Percentiles rank a stretch among this genome's conserved stretches.
These are phyloP conservation scores for Strix aluco DNA, from an alignment of 2,113 vertebrate species.

Conservation along the genomic window DNA sequence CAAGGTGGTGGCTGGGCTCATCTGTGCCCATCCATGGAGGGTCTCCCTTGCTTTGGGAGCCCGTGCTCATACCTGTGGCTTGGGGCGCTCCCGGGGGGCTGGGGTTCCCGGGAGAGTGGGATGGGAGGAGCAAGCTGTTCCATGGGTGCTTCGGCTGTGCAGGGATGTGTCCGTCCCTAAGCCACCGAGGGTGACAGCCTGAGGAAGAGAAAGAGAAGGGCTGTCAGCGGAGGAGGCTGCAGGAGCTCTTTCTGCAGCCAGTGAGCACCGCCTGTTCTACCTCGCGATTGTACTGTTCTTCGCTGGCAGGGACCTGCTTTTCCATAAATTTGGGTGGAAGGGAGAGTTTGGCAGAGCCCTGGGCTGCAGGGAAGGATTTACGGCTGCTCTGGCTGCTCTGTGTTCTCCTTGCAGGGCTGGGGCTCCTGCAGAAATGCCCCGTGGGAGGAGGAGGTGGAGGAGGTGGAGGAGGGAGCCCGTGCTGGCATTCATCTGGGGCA, in stretches of 20 bases:
- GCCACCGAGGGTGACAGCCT: not conserved
- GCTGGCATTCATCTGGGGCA: not conserved
- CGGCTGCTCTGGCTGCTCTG: slow-evolving; percentile 30
- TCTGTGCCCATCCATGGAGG: rapidly evolving
- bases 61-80: rapidly evolving
- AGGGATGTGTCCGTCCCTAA: not conserved
- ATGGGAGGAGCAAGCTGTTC: not conserved
- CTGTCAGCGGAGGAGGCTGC: not conserved
- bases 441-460: not conserved
- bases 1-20: not conserved
- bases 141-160: not conserved
- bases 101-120: rapidly evolving
- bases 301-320: slow-evolving; percentile 46
- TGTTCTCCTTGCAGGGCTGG: slow-evolving; percentile 14
- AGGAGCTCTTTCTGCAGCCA: not conserved
- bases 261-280: not conserved
- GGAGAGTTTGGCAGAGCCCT: slow-evolving; percentile 56
- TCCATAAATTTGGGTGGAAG: slow-evolving; percentile 68
- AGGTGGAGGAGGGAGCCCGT: not conserved
- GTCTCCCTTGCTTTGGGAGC: not conserved
- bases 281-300: not conserved
- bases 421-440: slow-evolving; percentile 14
- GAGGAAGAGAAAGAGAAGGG: not conserved
- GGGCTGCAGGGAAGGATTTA: slow-evolving; percentile 60
- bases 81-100: rapidly evolving